phyloP scores from a whole-genome alignment of 2,797 vertebrate species.

The Nasua narica region DNA sequence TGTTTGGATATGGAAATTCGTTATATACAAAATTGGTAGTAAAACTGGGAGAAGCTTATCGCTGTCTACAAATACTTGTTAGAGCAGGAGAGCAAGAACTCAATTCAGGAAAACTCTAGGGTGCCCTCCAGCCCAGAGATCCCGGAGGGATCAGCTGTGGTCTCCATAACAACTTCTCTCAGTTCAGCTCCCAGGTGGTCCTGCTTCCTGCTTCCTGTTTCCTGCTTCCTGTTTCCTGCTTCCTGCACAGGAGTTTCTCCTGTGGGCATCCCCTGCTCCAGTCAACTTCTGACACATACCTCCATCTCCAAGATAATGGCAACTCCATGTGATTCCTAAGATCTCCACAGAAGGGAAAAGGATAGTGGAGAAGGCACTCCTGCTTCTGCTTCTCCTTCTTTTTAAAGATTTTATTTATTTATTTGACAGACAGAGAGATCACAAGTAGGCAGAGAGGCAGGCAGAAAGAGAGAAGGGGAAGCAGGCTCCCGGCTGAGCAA shows the following conservation, averaged over 20 bases:
- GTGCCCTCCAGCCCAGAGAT: background rate
- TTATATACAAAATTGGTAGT: background rate
- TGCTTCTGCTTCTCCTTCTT: too few relatives aligned
- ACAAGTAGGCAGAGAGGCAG: too few relatives aligned
- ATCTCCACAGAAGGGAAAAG: background rate
- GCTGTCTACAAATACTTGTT: background rate
- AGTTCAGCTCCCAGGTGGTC: too few relatives aligned
- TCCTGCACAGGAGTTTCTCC: background rate
- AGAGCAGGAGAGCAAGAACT: background rate
- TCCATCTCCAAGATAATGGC: background rate
- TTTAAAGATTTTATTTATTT: too few relatives aligned
- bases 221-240: too few relatives aligned
- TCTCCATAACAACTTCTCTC: background rate
- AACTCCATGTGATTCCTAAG: too few relatives aligned
- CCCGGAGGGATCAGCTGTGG: rapidly evolving
- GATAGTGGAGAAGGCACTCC: background rate
- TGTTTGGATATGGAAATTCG: background rate
- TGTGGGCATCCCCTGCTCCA: background rate
- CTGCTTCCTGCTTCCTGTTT: too few relatives aligned
- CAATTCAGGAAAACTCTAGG: background rate
- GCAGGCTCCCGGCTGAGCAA: too few relatives aligned
- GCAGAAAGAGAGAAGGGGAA: too few relatives aligned
- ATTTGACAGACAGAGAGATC: too few relatives aligned
- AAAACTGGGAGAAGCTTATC: background rate
- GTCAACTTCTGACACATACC: background rate